Conservation (phyloP, 2,113 vertebrate genomes). For the Hyla sarda region DNA sequence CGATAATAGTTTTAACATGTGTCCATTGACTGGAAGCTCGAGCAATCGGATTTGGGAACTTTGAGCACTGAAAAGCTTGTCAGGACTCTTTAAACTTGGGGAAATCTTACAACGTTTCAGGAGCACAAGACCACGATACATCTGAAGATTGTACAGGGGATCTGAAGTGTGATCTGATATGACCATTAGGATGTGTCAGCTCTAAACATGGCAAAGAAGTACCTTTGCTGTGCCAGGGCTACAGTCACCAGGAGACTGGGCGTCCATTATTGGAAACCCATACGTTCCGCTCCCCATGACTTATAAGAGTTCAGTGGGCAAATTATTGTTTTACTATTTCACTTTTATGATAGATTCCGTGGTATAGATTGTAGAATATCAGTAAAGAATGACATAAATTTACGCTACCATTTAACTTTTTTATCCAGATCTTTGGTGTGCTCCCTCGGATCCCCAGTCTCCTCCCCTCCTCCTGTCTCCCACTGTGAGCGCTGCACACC, state of each 20-base stretch:
- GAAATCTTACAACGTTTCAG: not conserved
- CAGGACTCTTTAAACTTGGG: not conserved
- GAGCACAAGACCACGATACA: not conserved
- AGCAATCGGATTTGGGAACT: not conserved
- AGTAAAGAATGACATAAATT: too few species aligned
- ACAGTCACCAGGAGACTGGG: not conserved
- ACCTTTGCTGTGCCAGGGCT: not conserved
- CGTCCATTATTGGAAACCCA: not conserved
- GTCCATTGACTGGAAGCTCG: slow-evolving; percentile 29
- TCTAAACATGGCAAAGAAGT: not conserved
- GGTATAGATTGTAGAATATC: too few species aligned
- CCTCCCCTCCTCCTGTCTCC: too few species aligned
- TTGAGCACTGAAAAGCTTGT: not conserved
- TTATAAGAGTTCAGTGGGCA: not conserved
- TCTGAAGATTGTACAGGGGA: not conserved
- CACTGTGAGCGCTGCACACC: too few species aligned
- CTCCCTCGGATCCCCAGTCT: too few species aligned
- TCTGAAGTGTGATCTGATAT: not conserved
- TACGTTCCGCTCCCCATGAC: not conserved
- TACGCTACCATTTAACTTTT: too few species aligned
- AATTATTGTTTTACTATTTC: too few species aligned
- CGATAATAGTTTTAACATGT: slow-evolving; percentile 46
- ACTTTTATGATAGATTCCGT: too few species aligned
- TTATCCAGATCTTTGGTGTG: too few species aligned
- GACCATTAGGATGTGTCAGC: not conserved